A percentile compares a stretch with the other conserved stretches of the same genome.
phyloP scores from a whole-genome alignment of 2,888 invertebrate genomes.

The Callyntrura sp. region DNA sequence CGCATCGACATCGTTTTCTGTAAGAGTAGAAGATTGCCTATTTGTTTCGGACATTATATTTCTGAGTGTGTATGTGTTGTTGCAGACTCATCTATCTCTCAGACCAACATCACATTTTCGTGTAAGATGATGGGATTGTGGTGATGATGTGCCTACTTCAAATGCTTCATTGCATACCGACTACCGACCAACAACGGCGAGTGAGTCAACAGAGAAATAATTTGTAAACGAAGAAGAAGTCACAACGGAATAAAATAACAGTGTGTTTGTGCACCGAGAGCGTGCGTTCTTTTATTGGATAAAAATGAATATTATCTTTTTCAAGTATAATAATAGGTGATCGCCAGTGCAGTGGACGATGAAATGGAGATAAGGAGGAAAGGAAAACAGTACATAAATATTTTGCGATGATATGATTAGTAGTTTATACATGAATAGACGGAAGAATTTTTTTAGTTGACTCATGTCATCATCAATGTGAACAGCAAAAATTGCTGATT shows the following conservation, averaged over 20 bases:
- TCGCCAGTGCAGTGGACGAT: conserved; percentile 29
- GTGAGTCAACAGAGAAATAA: conserved; percentile 45
- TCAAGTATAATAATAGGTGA: conserved; percentile 10
- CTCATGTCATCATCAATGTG: conserved; percentile 44
- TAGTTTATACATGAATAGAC: conserved; percentile 14
- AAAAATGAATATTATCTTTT: conserved; percentile 16
- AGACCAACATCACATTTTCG: conserved; percentile 18
- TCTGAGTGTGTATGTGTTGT: neutral
- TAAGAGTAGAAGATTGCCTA: conserved; percentile 5
- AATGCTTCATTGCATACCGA: conserved; percentile 43
- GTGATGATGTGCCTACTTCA: conserved; percentile 28
- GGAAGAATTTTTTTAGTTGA: conserved; percentile 30
- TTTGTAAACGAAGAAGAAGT: neutral
- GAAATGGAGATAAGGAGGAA: conserved; percentile 42
- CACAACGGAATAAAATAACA: neutral
- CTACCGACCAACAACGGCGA: too few relatives aligned
- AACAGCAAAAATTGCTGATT: conserved; percentile 7
- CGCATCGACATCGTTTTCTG: conserved; percentile 16
- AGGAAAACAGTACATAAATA: neutral
- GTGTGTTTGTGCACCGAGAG: conserved; percentile 1
- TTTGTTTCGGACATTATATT: conserved; percentile 53
- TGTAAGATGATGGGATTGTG: conserved; percentile 20
- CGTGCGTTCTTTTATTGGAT: neutral
- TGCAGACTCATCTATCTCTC: conserved; percentile 43
- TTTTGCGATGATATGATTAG: neutral